Base-by-base conservation (phyloP, 2,888 invertebrate genomes). In the Eupithecia abbreviata region DNA sequence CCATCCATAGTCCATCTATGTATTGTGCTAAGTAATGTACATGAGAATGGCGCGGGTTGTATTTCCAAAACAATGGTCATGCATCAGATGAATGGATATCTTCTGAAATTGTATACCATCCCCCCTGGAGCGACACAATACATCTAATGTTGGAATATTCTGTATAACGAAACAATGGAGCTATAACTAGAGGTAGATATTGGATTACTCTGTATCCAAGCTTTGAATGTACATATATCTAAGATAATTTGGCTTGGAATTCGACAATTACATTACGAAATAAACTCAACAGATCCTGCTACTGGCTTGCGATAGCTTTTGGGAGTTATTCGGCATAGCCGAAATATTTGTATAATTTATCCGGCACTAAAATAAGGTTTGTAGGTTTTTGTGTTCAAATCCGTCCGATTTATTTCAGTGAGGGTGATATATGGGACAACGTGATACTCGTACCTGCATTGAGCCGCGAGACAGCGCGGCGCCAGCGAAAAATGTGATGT, bases 381-480 rank as follows among this genome's bases (percentile, higher is more conserved):
- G 7, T 43, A 0, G 9, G 30, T 45, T n/a, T n/a, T n/a, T n/a
- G n/a, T 47, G 43, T 41, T 82, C 82, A 83, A 85, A 85, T 83
- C 84, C 80, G 83, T 81, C 84, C 82, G 74, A 78, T 78, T 58
- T 51, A 55, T 75, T 79, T 76, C 73, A 75, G 66, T 65, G 75
- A 12, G 18, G 42, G 84, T 89, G 89, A 90, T 90, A 91, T 90
- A 90, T 90, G 88, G 83, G 82, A 88, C 87, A 83, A 86, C 88
- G 89, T 89, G 86, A 90, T 51, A 9, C 47, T 55, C 9, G 90
- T 88, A 89, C 84, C 88, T 86, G 84, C 72, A 73, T 83, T 78
- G 73, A 85, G 83, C 79, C 85, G 86, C 85, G 86, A 91, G 90
- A 90, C 90, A 86, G 87, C 85, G 87, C 86, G 91, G 89, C 88